These are phyloP conservation scores for Panurus biarmicus DNA, from an alignment of 2,113 vertebrate genomes.

Conservation along the genomic window DNA sequence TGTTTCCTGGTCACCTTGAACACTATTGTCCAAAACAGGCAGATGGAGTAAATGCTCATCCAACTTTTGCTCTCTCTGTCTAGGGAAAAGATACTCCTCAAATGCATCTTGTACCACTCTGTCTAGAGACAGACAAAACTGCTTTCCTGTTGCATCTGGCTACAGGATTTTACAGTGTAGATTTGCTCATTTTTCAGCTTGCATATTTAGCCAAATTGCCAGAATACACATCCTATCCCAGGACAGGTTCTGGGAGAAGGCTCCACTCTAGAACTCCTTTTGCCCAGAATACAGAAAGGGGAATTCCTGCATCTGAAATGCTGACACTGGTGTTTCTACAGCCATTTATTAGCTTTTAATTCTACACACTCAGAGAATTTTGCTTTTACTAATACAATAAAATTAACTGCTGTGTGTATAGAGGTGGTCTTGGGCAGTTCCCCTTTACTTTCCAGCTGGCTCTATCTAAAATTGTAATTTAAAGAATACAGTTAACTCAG, in stretches of 20 bases:
- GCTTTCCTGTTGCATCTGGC: not conserved
- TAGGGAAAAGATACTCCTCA: not conserved
- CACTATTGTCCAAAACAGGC: not conserved
- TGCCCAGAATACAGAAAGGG: not conserved
- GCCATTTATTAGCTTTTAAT: not conserved
- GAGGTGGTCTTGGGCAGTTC: not conserved
- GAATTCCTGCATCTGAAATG: not conserved
- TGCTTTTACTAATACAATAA: not conserved
- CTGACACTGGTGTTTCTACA: not conserved
- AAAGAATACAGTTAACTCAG: not conserved
- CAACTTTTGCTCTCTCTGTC: not conserved
- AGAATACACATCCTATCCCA: not conserved
- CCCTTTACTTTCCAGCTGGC: not conserved
- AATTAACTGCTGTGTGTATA: not conserved
- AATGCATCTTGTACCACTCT: not conserved
- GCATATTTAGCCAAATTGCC: not conserved
- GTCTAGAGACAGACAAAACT: conserved; percentile 1
- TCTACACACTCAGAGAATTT: not conserved
- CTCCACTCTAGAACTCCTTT: not conserved
- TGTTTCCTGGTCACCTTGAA: not conserved
- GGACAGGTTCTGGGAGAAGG: not conserved
- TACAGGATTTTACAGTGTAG: not conserved
- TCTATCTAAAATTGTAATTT: not conserved
- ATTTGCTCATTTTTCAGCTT: not conserved
- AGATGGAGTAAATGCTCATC: not conserved